phyloP scores from a whole-genome alignment of 2,888 invertebrate species.

The Zhuqinia jingwanae region DNA sequence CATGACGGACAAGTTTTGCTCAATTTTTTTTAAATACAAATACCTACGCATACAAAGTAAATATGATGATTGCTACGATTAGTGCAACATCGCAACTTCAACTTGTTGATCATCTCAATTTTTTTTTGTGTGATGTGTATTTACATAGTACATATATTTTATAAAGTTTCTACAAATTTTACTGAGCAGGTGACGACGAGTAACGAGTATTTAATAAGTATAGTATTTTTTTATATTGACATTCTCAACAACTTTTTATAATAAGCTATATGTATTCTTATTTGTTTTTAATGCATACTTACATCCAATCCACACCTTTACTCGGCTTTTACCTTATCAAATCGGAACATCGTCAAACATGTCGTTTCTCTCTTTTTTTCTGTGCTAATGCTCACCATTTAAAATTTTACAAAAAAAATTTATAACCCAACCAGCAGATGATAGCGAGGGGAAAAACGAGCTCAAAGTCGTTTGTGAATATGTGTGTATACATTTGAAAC shows the following conservation, averaged over 20 bases:
- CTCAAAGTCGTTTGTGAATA: neutral
- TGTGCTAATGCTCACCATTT: neutral
- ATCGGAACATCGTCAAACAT: slow-evolving; percentile 15
- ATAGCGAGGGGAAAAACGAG: too few species aligned
- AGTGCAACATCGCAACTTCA: neutral
- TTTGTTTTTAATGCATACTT: too few species aligned
- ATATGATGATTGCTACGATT: too few species aligned
- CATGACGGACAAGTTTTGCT: slow-evolving; percentile 46
- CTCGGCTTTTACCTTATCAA: slow-evolving; percentile 9
- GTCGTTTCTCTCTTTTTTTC: neutral
- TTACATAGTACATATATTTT: neutral
- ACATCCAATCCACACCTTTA: neutral
- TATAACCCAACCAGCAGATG: too few species aligned
- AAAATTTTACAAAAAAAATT: too few species aligned
- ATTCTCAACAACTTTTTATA: too few species aligned
- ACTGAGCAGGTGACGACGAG: slow-evolving; percentile 5
- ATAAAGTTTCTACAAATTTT: neutral
- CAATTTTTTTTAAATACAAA: too few species aligned
- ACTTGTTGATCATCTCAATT: too few species aligned
- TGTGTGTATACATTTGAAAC: neutral
- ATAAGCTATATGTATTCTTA: too few species aligned
- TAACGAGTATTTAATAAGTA: neutral
- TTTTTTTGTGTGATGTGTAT: too few species aligned
- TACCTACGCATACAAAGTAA: too few species aligned
- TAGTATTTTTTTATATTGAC: too few species aligned